Conservation (phyloP, 2,888 invertebrate species). For the Campopleginae sp. region DNA sequence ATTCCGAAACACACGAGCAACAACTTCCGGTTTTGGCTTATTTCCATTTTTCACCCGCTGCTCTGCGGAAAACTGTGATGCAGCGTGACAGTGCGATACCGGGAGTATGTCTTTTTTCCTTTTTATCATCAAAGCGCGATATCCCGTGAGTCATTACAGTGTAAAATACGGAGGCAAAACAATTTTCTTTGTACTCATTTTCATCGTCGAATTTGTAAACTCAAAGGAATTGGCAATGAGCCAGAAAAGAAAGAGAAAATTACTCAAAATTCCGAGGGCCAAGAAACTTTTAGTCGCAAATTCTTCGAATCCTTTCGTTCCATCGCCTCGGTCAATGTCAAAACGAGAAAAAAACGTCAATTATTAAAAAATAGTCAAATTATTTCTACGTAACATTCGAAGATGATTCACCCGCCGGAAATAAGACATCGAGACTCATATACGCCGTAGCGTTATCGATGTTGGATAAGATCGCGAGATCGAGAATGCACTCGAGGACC, state of each 20-base stretch:
- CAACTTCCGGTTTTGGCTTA: constrained; percentile 40
- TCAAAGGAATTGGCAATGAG: constrained; percentile 47
- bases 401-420: constrained; percentile 34
- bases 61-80: background rate
- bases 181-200: constrained; percentile 39
- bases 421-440: constrained; percentile 9
- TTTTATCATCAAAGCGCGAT: background rate
- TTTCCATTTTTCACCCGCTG: background rate
- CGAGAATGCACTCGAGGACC: constrained; percentile 29
- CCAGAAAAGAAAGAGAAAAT: constrained; percentile 30
- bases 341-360: background rate
- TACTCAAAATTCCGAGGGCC: constrained; percentile 18
- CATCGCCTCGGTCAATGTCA: background rate
- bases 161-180: background rate
- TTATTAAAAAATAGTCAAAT: background rate
- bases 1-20: background rate
- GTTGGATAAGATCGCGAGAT: constrained; percentile 39
- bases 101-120: background rate
- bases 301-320: constrained; percentile 40
- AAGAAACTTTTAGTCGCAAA: constrained; percentile 45
- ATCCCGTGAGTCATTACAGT: background rate
- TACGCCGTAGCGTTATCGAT: constrained; percentile 11
- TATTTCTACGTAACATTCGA: background rate
- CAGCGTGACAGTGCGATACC: background rate
- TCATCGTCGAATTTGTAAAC: constrained; percentile 40